Conservation (phyloP, 2,113 vertebrate genomes). For the Aldabrachelys gigantea region DNA sequence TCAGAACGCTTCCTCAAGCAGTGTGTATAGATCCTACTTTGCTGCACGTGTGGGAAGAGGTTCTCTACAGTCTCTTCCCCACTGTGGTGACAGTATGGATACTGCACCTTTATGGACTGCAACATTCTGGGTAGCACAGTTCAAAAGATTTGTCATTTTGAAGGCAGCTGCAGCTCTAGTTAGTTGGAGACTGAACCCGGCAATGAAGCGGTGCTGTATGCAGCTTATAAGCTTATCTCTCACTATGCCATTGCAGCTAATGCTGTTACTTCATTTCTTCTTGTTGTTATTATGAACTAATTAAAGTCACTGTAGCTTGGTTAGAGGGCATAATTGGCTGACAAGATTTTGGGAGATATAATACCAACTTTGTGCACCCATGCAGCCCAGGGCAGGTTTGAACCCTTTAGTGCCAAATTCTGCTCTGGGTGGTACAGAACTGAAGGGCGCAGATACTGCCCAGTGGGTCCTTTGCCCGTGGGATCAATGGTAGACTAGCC, state of each 20-base stretch:
- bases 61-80: not conserved
- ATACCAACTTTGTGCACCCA: rapidly evolving
- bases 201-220: not conserved
- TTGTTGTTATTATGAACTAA: rapidly evolving
- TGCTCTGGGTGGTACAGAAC: rapidly evolving
- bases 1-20: rapidly evolving
- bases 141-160: rapidly evolving
- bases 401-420: not conserved
- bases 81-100: rapidly evolving
- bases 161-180: rapidly evolving
- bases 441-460: not conserved
- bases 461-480: rapidly evolving
- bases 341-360: rapidly evolving
- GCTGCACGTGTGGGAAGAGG: not conserved
- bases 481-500: not conserved
- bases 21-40: rapidly evolving
- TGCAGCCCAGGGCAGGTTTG: not conserved
- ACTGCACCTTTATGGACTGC: not conserved
- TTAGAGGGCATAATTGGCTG: not conserved
- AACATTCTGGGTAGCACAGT: not conserved
- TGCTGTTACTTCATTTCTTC: not conserved
- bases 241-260: rapidly evolving
- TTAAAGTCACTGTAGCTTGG: rapidly evolving
- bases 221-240: not conserved
- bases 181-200: not conserved